Evolutionary conservation across 2,888 invertebrate species (phyloP).

Genomic region (Micropterix aruncella): DNA sequence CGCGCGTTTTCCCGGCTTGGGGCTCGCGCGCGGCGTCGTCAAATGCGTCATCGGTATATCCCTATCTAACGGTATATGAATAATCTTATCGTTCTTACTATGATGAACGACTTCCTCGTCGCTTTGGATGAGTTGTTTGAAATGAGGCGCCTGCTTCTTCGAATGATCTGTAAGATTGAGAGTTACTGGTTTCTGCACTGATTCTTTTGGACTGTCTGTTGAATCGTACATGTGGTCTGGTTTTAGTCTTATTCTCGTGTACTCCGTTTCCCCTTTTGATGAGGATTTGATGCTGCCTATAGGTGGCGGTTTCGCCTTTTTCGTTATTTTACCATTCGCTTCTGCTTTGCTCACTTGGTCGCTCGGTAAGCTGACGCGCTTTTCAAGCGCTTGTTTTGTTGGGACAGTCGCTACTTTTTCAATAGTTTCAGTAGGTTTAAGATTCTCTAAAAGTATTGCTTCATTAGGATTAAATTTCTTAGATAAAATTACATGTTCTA

Average conservation of each 20-base stretch:
- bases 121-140: constrained; percentile 23
- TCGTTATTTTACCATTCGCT: constrained; percentile 1
- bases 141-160: constrained; percentile 23
- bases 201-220: constrained; percentile 21
- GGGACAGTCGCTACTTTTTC: constrained; percentile 16
- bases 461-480: constrained; percentile 50
- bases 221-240: constrained; percentile 59
- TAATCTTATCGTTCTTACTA: constrained; percentile 11
- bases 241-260: constrained; percentile 55
- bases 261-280: constrained; percentile 26
- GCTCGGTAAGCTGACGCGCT: constrained; percentile 2
- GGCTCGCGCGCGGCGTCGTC: constrained; percentile 25
- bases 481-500: constrained; percentile 40
- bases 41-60: constrained; percentile 9
- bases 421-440: constrained; percentile 21
- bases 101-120: constrained; percentile 13
- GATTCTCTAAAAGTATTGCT: constrained; percentile 47
- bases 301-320: background rate
- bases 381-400: constrained; percentile 9
- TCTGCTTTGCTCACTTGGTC: constrained; percentile 3
- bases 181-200: constrained; percentile 16
- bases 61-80: constrained; percentile 11
- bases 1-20: constrained; percentile 24
- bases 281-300: no score
- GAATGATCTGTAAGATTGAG: constrained; percentile 19